Base-by-base conservation (phyloP, 2,888 invertebrate species). In the Cheilosia scutellata region DNA sequence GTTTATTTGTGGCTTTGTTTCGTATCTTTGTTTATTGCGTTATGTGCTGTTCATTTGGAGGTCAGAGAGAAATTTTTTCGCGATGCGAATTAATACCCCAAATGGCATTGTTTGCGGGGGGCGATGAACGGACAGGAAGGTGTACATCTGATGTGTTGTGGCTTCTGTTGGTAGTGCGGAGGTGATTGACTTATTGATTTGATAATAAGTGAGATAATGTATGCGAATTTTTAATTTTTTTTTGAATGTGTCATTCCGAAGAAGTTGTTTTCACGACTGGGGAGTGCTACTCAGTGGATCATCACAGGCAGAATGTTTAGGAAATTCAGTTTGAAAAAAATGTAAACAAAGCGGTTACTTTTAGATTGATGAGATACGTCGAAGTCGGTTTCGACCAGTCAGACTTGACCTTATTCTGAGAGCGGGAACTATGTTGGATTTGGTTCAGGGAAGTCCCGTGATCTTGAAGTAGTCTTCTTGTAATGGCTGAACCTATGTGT, bases 71-170 rank as follows among this genome's bases (percentile, higher is more conserved):
- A 70, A 75, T 84, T 79, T 60, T 75, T 58, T 75, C 57, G 75
- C 47, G 80, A 62, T 60, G 75, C 74, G 70, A 76, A 75, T 79
- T 75, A 60, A 84, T 84, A 79, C 60, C 79, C 84, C 75, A 80
- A 75, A 80, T 80, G 71, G 65, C 60, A 71, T 58, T 40, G 47
- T 44, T 66, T 42, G 53, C 20, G 16, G 20, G 11, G 40, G 20
- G n/a, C 4, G 5, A 11, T 11, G 4, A 16, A 3, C 4, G 11
- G 25, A 6, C 2, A n/a, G 29, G 29, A 25, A 7, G 37, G 37
- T 37, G n/a, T 20, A 16, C 29, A 33, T 62, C 37, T 42, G 13
- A 55, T 40, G 33, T 7, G 40, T 44, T 42, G 57, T 58, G 62
- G 16, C 31, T 49, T 70, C 37, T 58, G 49, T 47, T 37, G 37